Evolutionary conservation across 1,140 invertebrate genomes (phyloP), one percentile per base, ranked within the genome.

Genomic region (Bombus sibiricus): DNA sequence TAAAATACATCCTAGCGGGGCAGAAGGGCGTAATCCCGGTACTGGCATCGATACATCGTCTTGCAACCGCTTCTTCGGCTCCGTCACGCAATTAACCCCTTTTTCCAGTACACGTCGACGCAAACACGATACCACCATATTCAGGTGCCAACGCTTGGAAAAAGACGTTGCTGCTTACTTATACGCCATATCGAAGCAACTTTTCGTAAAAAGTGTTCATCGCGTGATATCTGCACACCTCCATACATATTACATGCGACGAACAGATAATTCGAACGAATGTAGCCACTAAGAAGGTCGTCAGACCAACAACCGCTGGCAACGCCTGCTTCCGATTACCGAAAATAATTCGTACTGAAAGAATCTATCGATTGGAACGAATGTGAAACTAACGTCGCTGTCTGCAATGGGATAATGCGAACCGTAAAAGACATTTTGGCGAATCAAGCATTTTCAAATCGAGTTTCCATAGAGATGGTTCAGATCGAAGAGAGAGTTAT

Each of bases 1-100:
- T 86, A 83, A 53, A 53, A 89, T 83, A 86, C 78, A 86, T 89
- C 57, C 87, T 64, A 34, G 34, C 43, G 37, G n/a, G 78, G 39
- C 74, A 68, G 74, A 69, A 57, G 83, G 53, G 68, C 78, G 57
- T 79, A 88, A 88, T 88, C 83, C 66, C 53, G 74, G 78, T 72
- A 85, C 86, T 74, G 13, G 53, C 22, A 47, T 43, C 62, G 59
- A 53, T 68, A 8, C 28, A 34, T 82, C 57, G 37, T 43, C 12
- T 12, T 13, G 39, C 39, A 5, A 34, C 10, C 10, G 41, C 43
- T 32, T 47, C 47, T 43, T 43, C 53, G 28, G 47, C 34, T 22
- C 3, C 47, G 34, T 37, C 34, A 5, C 25, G 43, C 69, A n/a
- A 13, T 72, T 72, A 72, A 72, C 39, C 28, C 69, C 22, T 9